These are phyloP conservation scores for Triplophysa dalaica DNA, from an alignment of 2,113 vertebrate species.

Conservation along the genomic window DNA sequence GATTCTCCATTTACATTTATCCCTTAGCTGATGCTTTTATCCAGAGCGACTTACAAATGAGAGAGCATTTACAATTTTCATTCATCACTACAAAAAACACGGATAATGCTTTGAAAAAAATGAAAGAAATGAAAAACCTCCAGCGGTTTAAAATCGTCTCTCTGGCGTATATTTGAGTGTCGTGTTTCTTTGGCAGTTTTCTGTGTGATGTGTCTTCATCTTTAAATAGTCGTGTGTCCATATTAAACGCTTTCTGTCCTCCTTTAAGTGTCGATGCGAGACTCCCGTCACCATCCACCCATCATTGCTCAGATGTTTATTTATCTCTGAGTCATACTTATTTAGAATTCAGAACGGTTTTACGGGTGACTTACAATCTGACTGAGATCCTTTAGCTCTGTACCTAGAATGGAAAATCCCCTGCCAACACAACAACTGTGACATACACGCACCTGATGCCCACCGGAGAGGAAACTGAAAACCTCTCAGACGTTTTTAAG, in stretches of 20 bases:
- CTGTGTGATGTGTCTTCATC: slow-evolving; percentile 4
- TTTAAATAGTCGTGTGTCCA: not conserved
- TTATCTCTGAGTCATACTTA: slow-evolving; percentile 25
- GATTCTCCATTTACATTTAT: no score
- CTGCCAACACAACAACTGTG: no score
- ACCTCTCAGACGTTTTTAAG: not conserved
- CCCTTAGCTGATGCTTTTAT: no score
- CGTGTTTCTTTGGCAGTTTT: slow-evolving; percentile 1
- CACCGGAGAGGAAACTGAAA: not conserved
- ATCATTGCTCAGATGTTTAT: slow-evolving; percentile 24
- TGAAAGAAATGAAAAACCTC: no score
- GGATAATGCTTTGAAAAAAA: no score
- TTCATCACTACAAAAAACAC: no score
- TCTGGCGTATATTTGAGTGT: no score
- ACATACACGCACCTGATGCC: no score
- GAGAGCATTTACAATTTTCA: no score
- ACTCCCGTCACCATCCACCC: not conserved
- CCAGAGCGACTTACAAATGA: no score
- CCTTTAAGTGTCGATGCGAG: not conserved
- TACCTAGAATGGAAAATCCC: no score
- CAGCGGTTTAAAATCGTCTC: no score
- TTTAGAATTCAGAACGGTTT: slow-evolving; percentile 22
- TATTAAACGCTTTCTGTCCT: slow-evolving; percentile 8
- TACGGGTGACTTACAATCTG: not conserved
- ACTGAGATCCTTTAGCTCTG: not conserved